These are phyloP conservation scores for Cepaea hortensis DNA, from an alignment of 2,888 invertebrate species.

Conservation along the genomic window DNA sequence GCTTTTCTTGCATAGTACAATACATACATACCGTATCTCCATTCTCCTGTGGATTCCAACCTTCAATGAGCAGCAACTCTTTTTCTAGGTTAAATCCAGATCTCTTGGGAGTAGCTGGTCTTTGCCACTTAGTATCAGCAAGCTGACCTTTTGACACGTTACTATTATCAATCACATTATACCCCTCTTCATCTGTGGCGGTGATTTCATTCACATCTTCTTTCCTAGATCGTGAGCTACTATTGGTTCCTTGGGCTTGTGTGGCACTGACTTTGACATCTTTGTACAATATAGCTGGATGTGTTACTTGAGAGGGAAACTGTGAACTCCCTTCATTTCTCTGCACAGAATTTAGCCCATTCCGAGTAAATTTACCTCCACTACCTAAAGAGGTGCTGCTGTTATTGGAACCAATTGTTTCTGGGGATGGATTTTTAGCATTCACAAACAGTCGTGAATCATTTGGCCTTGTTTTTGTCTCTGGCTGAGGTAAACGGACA, in stretches of 20 bases:
- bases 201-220: not conserved
- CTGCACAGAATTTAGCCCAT: not conserved
- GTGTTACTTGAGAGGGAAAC: not conserved
- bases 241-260: not conserved
- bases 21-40: conserved; percentile 31
- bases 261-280: not conserved
- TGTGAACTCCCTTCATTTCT: not conserved
- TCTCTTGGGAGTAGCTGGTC: conserved; percentile 1
- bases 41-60: conserved; percentile 36
- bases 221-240: not conserved
- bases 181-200: conserved; percentile 8
- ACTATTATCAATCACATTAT: conserved; percentile 19
- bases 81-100: conserved; percentile 3
- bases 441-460: not conserved
- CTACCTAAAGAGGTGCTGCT: not conserved
- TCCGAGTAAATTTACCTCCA: not conserved
- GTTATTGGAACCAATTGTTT: not conserved
- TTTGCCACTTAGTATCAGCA: not conserved
- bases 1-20: no score
- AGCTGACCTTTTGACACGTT: not conserved
- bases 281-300: not conserved
- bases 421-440: not conserved
- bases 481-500: conserved; percentile 20
- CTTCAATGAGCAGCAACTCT: conserved; percentile 26
- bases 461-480: not conserved